Evolutionary conservation across 2,797 vertebrate species (phyloP), one percentile per base, ranked within the genome.

Genomic region (Petrocephalus sullivani): DNA sequence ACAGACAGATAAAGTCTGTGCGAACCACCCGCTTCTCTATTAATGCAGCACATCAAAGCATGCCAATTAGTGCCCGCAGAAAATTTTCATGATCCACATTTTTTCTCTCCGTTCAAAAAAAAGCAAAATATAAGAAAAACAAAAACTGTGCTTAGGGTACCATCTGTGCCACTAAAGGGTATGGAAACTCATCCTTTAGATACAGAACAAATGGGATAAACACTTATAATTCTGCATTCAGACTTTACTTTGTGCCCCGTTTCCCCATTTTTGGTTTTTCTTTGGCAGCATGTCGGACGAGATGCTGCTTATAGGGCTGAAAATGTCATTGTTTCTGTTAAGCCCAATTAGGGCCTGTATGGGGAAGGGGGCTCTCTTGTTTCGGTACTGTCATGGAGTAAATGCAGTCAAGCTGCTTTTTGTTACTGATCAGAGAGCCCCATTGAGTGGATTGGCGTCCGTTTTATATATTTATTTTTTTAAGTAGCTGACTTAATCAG

Each of bases 361-460:
- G 92, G 94, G 94, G 94, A 92, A 91, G 92, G 94, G 94, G 94
- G 94, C 93, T 93, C 93, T 95, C 95, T 93, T 94, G 93, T 88
- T 94, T 94, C 94, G 93, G 93, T 90, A 93, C 90, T 90, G 92
- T 91, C 88, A 90, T 91, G 92, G 89, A 90, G 93, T 91, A 92
- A 94, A 92, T 94, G 92, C 92, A 93, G 93, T 93, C 93, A 91
- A 93, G 90, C 89, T 92, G 90, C 90, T 94, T 94, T 93, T 91
- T 89, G 57, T 89, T 64, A 60, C 41, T 57, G 21, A 84, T 37
- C 28, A 75, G 64, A 87, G 64, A 89, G 81, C 87, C 49, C 37
- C 56, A 64, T 61, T 51, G 46, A 89, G 88, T 46, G 87, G 41
- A 82, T 83, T 51, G 16, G 78, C 75, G 41, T 81, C 41, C 19